A percentile compares a stretch with the other conserved stretches of the same genome.
Evolutionary conservation across 2,888 invertebrate genomes (phyloP).

Genomic region (Metallyticus violacea): DNA sequence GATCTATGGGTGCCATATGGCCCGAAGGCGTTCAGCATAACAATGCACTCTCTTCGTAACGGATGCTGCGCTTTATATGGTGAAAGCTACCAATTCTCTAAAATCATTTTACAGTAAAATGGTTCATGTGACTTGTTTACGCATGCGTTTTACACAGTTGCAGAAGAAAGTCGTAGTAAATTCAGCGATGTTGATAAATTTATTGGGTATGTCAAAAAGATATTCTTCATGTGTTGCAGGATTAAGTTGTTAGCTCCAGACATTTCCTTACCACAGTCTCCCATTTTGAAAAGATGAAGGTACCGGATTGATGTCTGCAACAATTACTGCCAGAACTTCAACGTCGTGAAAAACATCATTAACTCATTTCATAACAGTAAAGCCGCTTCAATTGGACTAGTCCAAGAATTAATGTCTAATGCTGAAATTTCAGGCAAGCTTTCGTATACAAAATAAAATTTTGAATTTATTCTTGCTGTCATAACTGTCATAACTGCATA

Average conservation of each 20-base stretch:
- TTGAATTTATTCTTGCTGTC: not conserved
- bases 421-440: not conserved
- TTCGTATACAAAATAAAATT: not conserved
- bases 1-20: not conserved
- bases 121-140: not conserved
- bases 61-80: not conserved
- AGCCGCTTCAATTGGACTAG: not conserved
- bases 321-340: conserved; percentile 3
- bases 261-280: not conserved
- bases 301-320: not conserved
- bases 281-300: not conserved
- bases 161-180: not conserved
- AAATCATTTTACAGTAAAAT: not conserved
- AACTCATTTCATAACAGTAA: not conserved
- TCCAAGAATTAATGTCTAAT: not conserved
- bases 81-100: too few species aligned
- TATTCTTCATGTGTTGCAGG: not conserved
- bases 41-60: not conserved
- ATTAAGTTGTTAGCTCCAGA: conserved; percentile 1
- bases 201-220: too few species aligned
- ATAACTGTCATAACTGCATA: too few species aligned
- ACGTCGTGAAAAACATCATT: not conserved
- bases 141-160: not conserved
- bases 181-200: not conserved
- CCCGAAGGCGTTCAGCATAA: not conserved